Percentiles rank a stretch among this genome's conserved stretches.
Evolutionary conservation across 1,140 invertebrate genomes (phyloP).

Genomic region (Geopemphigus sp.): DNA sequence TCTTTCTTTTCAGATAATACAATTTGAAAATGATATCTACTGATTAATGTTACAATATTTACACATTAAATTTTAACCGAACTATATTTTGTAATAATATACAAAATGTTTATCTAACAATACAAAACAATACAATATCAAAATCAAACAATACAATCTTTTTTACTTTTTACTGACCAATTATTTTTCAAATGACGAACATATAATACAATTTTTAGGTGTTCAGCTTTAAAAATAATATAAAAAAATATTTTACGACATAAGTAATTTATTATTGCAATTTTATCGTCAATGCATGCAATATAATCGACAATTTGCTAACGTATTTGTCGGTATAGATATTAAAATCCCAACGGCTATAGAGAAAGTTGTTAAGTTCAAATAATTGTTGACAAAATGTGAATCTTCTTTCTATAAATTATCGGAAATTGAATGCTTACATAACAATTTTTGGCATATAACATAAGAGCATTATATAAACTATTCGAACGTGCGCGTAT

Average conservation of each 20-base stretch:
- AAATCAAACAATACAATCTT: too few species aligned
- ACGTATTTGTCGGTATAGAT: not conserved
- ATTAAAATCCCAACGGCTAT: not conserved
- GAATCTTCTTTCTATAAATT: slow-evolving; percentile 13
- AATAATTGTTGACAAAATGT: slow-evolving; percentile 12
- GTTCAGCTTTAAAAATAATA: too few species aligned
- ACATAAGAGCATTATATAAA: not conserved
- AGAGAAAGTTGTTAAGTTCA: slow-evolving; percentile 10
- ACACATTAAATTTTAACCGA: too few species aligned
- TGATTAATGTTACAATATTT: too few species aligned
- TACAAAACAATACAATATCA: too few species aligned
- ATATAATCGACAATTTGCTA: not conserved
- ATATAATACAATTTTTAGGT: too few species aligned
- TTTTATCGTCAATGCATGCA: not conserved
- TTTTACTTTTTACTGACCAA: too few species aligned
- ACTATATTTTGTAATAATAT: too few species aligned
- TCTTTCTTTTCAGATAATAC: too few species aligned
- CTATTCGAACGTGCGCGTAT: not conserved
- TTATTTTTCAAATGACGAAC: too few species aligned
- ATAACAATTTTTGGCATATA: slow-evolving; percentile 11
- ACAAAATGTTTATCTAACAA: too few species aligned
- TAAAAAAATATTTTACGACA: not conserved
- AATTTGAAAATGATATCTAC: too few species aligned
- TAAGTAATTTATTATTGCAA: not conserved
- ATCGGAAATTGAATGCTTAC: not conserved